These are phyloP conservation scores for Hydrotaea diabolus DNA, from an alignment of 2,888 invertebrate species.

Conservation along the genomic window DNA sequence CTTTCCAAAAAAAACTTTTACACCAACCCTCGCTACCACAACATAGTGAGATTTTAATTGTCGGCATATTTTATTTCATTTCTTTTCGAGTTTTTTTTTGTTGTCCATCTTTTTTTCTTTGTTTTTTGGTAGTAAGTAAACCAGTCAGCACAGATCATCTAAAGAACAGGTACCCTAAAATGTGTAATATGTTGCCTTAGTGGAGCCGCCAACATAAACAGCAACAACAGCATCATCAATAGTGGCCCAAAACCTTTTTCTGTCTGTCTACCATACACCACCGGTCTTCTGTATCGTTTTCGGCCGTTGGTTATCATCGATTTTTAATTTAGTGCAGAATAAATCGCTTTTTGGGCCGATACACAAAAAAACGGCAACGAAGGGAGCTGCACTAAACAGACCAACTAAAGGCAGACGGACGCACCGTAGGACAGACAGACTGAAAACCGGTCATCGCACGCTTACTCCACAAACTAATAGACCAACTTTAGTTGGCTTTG, in stretches of 20 bases:
- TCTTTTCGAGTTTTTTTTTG: not conserved
- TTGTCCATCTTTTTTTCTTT: constrained; percentile 9
- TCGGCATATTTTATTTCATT: constrained; percentile 47
- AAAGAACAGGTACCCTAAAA: constrained; percentile 16
- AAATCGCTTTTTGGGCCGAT: constrained; percentile 18
- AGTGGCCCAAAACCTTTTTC: constrained; percentile 13
- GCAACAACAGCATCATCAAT: not conserved
- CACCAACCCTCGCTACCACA: not conserved
- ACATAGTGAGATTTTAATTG: constrained; percentile 49
- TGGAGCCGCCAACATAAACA: constrained; percentile 22
- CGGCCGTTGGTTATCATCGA: constrained; percentile 25
- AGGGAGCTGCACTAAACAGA: too few relatives aligned
- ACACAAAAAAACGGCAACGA: not conserved
- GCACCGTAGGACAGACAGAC: not conserved
- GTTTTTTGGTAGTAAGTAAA: constrained; percentile 24
- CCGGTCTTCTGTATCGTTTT: not conserved
- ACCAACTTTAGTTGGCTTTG: constrained; percentile 12
- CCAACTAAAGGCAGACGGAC: constrained; percentile 5
- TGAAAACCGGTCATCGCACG: constrained; percentile 4
- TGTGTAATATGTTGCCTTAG: constrained; percentile 5
- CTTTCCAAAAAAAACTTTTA: not conserved
- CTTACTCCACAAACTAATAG: constrained; percentile 22
- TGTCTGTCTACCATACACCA: not conserved
- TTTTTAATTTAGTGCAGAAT: constrained; percentile 45
- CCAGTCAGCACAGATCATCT: not conserved